phyloP scores from a whole-genome alignment of 2,888 invertebrate species.

The Drosophila flavopinicola region DNA sequence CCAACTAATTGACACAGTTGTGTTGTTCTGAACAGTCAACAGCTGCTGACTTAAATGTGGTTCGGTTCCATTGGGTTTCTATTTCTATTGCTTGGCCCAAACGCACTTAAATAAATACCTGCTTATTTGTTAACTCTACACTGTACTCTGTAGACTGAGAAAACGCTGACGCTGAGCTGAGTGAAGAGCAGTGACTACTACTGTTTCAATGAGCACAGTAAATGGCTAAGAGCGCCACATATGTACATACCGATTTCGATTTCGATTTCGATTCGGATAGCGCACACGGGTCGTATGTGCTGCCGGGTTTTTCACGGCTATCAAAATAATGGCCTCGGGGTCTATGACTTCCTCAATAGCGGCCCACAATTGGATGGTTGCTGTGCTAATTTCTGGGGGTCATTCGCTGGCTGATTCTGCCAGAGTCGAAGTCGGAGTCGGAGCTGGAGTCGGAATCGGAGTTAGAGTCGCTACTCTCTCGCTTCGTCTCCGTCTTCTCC shows the following conservation, averaged over 20 bases:
- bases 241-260: not conserved
- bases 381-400: slow-evolving; percentile 52
- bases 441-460: no score
- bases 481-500: not conserved
- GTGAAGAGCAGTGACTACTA: no score
- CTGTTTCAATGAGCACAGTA: slow-evolving; percentile 9
- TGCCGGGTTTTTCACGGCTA: slow-evolving; percentile 28
- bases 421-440: not conserved
- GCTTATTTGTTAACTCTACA: no score
- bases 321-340: slow-evolving; percentile 38
- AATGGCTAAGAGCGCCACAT: slow-evolving; percentile 5
- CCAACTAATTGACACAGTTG: slow-evolving; percentile 62
- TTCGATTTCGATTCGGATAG: not conserved
- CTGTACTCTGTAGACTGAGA: no score
- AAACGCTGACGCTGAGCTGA: no score
- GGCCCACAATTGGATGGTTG: slow-evolving; percentile 8
- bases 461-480: slow-evolving; percentile 15
- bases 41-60: slow-evolving; percentile 45
- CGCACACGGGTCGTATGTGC: slow-evolving; percentile 5
- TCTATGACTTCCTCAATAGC: slow-evolving; percentile 49
- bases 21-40: slow-evolving; percentile 32
- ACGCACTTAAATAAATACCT: slow-evolving; percentile 29
- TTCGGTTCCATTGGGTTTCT: slow-evolving; percentile 28
- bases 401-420: slow-evolving; percentile 24
- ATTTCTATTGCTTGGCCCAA: slow-evolving; percentile 31